phyloP scores from a whole-genome alignment of 2,797 vertebrate species.

The Enteromius thamalakanensis region DNA sequence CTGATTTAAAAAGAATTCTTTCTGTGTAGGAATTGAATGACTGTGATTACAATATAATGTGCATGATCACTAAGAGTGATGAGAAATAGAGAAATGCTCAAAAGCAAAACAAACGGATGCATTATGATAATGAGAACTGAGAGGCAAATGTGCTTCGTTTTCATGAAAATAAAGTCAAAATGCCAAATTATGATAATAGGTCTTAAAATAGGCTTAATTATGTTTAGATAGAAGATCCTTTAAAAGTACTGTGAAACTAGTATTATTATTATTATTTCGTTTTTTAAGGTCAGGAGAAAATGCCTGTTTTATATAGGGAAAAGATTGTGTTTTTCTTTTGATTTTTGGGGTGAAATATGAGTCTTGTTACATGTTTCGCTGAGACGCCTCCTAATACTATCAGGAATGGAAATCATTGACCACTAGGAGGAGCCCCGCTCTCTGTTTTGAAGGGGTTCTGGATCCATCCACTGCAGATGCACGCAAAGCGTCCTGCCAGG shows the following conservation, averaged over 20 bases:
- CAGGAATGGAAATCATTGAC: not conserved
- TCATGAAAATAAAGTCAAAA: not conserved
- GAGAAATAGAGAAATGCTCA: not conserved
- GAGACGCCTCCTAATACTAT: not conserved
- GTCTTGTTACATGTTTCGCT: not conserved
- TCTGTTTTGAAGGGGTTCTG: slow-evolving; percentile 20
- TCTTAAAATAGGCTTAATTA: not conserved
- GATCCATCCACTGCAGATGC: slow-evolving; percentile 6
- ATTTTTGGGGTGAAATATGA: not conserved
- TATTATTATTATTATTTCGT: too few relatives aligned
- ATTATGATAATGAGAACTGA: not conserved
- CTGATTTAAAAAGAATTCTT: not conserved
- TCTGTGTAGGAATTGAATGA: not conserved
- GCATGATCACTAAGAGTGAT: not conserved
- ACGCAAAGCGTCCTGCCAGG: slow-evolving; percentile 36
- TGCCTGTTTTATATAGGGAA: not conserved
- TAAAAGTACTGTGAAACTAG: not conserved
- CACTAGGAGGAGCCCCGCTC: slow-evolving; percentile 50
- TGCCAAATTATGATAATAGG: not conserved
- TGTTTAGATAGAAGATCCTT: not conserved
- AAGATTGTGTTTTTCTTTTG: not conserved
- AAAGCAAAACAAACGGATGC: not conserved
- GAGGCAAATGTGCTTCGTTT: not conserved
- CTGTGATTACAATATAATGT: not conserved
- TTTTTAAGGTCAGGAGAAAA: not conserved